These are phyloP conservation scores for Pipistrellus pygmaeus DNA, from an alignment of 2,797 vertebrate species.

Conservation along the genomic window DNA sequence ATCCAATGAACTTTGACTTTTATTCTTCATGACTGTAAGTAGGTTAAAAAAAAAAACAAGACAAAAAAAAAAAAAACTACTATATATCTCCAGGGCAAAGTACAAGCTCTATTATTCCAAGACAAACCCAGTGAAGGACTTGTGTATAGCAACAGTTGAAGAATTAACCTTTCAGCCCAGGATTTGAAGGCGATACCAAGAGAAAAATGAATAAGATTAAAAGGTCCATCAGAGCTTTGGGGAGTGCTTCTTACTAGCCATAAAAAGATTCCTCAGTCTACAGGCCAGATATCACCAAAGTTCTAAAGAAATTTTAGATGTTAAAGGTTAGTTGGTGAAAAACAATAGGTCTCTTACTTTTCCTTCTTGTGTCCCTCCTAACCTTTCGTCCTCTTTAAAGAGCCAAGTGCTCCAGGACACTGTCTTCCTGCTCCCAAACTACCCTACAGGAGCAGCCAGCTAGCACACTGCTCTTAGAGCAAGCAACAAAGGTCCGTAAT, in stretches of 20 bases:
- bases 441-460: background rate
- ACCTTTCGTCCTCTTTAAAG: background rate
- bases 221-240: background rate
- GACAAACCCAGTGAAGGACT: background rate
- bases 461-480: background rate
- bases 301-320: background rate
- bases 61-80: background rate
- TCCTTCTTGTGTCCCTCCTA: background rate
- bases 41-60: background rate
- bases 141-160: background rate
- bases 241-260: background rate
- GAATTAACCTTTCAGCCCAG: background rate
- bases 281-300: background rate
- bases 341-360: background rate
- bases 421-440: background rate
- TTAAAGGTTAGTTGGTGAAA: background rate
- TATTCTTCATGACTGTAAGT: conserved; percentile 38
- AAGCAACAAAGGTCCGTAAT: background rate
- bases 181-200: background rate
- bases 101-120: conserved; percentile 3
- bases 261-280: background rate
- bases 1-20: conserved; percentile 58
- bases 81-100: conserved; percentile 24
- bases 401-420: background rate
- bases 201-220: background rate